Base-by-base conservation (phyloP, 2,797 vertebrate species). In the Echeneis naucrates region DNA sequence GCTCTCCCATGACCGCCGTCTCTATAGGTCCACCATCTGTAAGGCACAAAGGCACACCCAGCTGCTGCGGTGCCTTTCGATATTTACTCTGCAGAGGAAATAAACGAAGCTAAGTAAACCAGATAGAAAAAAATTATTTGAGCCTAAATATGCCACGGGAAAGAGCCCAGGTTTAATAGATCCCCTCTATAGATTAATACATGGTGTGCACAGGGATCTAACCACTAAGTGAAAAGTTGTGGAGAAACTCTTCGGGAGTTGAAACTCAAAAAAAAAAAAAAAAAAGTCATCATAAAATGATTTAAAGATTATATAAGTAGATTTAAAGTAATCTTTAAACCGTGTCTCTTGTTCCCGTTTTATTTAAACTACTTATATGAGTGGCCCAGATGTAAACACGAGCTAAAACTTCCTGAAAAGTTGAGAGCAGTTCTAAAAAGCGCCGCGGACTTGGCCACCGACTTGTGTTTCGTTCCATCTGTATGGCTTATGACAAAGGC, bases 381-480 rank as follows among this genome's bases (percentile, higher is more conserved):
- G 48, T 50, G 26, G 0, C 0, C 10, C 17, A 2, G 16, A 53
- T 61, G 45, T 68, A 67, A 80, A 77, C 51, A 54, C 23, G 35
- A 4, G 4, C 5, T 27, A 62, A 57, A 76, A 81, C 35, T 66
- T 73, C 24, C 24, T 64, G 33, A 48, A 76, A 71, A 62, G 60
- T 35, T 32, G 44, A 32, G 53, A 33, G 24, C 35, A 47, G 27
- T 47, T 62, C 3, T 37, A 12, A 30, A 53, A 32, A 62, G 72
- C 23, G 56, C n/a, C 27, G 27, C 66, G 63, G 55, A 40, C 67
- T 21, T 17, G 59, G 14, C 45, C 27, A 0, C 35, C 0, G 60
- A 16, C 21, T 80, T 51, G 50, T 30, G 66, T 84, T 87, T 85
- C 78, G 85, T 87, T 87, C 13, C 42, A 80, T 85, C 52, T 70